Evolutionary conservation across 1,140 invertebrate genomes (phyloP).

Genomic region (Heliconius himera): DNA sequence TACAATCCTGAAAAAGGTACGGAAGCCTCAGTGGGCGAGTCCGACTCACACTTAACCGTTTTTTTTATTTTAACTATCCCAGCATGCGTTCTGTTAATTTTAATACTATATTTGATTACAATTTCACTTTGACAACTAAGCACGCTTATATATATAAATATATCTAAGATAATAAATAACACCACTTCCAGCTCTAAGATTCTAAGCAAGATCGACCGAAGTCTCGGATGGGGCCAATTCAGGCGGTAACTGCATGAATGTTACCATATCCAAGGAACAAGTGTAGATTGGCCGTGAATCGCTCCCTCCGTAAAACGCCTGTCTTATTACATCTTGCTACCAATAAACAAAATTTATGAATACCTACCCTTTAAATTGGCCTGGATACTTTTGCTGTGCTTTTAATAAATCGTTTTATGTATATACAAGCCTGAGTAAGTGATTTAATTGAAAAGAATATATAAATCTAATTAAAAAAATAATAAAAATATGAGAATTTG

Average conservation of each 20-base stretch:
- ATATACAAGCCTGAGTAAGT: neutral
- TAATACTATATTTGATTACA: no score
- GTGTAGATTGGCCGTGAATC: constrained; percentile 73
- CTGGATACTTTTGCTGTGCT: constrained; percentile 17
- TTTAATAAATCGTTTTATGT: constrained; percentile 4
- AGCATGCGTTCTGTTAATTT: no score
- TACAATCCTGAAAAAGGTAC: no score
- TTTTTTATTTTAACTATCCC: no score
- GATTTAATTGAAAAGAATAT: neutral
- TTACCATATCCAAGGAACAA: constrained; percentile 71
- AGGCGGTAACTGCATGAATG: constrained; percentile 72
- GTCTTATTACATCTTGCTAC: constrained; percentile 61
- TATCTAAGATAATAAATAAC: neutral
- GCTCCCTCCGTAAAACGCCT: constrained; percentile 66
- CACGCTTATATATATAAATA: no score
- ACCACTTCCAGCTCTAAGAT: constrained; percentile 17
- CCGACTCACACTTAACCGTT: no score
- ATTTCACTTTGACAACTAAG: no score
- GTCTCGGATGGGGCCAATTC: constrained; percentile 62
- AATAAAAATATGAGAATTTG: neutral
- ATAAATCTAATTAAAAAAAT: neutral
- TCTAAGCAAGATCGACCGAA: constrained; percentile 28
- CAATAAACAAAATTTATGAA: constrained; percentile 65
- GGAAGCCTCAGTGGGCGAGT: no score
- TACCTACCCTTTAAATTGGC: constrained; percentile 21